A percentile compares a stretch with the other conserved stretches of the same genome.
Evolutionary conservation across 1,140 invertebrate genomes (phyloP).

Genomic region (Drosophila quadrilineata): DNA sequence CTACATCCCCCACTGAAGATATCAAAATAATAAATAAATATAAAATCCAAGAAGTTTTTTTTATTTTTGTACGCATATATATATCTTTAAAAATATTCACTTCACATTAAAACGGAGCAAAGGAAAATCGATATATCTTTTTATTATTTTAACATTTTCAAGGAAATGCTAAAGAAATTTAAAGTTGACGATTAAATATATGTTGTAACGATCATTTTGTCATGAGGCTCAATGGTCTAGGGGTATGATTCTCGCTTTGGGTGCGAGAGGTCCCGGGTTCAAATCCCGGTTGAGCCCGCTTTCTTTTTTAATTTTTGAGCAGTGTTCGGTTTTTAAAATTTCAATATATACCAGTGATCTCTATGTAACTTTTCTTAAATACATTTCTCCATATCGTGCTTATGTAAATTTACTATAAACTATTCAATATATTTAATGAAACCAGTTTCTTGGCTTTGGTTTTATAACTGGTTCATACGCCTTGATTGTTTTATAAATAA

Average conservation of each 20-base stretch:
- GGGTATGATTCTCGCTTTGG: conserved; percentile 95
- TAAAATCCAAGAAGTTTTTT: too few species aligned
- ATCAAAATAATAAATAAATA: not conserved
- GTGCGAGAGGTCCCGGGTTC: conserved; percentile 95
- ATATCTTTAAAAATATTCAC: not conserved
- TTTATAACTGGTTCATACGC: too few species aligned
- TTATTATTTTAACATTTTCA: too few species aligned
- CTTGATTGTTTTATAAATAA: not conserved
- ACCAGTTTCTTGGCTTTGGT: not conserved
- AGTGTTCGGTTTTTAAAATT: not conserved
- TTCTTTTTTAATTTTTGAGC: not conserved
- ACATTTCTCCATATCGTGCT: too few species aligned
- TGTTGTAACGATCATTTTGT: too few species aligned
- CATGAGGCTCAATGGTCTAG: conserved; percentile 91
- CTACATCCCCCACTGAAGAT: conserved; percentile 82
- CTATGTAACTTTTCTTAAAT: not conserved
- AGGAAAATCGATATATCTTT: too few species aligned
- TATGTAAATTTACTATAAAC: too few species aligned
- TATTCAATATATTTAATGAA: too few species aligned
- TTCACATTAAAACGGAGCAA: too few species aligned
- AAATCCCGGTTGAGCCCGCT: conserved; percentile 90
- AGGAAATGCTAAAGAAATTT: conserved; percentile 9
- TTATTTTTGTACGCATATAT: conserved; percentile 12
- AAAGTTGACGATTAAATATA: not conserved
- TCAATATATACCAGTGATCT: too few species aligned